Evolutionary conservation across 2,888 invertebrate species (phyloP).

Genomic region (Pristionchus maxplancki): DNA sequence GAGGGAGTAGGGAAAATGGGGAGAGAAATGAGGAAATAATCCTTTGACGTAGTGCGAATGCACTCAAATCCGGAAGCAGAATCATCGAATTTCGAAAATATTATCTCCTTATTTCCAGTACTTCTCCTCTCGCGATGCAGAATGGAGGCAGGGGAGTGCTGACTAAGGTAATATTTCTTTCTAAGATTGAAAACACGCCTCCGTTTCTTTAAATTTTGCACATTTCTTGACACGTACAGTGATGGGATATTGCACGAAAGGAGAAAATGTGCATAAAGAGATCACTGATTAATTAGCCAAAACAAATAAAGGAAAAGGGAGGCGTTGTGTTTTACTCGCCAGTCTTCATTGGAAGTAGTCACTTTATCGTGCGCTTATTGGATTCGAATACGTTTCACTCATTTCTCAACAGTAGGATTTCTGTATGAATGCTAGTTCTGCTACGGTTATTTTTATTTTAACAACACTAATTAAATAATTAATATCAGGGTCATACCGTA

Average conservation of each 20-base stretch:
- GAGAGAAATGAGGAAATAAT: not conserved
- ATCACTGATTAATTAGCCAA: not conserved
- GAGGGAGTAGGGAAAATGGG: not conserved
- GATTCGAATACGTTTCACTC: not conserved
- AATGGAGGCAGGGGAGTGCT: constrained; percentile 46
- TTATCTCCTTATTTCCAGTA: not conserved
- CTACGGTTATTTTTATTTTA: not conserved
- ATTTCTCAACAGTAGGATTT: not conserved
- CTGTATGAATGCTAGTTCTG: not conserved
- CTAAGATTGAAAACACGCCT: no score
- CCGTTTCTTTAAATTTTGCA: no score
- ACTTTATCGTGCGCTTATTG: not conserved
- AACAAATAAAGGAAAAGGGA: not conserved
- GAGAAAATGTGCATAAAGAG: not conserved
- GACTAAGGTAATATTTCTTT: not conserved
- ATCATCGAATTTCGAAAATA: not conserved
- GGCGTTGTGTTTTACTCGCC: not conserved
- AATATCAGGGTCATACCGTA: constrained; percentile 25
- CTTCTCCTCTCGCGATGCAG: constrained; percentile 35
- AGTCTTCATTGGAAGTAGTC: not conserved
- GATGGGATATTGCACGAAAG: no score
- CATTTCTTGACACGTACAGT: no score
- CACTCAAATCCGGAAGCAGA: not conserved
- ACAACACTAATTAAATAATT: not conserved
- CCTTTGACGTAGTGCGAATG: not conserved